Conservation (phyloP, 2,888 invertebrate genomes). For the Heliconius hortense region DNA sequence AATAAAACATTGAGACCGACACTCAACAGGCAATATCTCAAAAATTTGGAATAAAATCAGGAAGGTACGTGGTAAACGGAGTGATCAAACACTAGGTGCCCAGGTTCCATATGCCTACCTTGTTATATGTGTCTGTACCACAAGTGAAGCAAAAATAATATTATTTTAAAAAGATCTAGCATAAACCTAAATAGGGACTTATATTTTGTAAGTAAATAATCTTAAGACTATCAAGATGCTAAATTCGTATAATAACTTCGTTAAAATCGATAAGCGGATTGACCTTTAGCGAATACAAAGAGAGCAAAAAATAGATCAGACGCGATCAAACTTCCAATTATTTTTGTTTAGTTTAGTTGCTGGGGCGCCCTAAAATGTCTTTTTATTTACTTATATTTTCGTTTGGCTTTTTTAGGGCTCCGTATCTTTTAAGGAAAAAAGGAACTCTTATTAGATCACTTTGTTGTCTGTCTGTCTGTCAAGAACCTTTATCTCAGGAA, state of each 20-base stretch:
- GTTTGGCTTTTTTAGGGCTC: not conserved
- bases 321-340: slow-evolving; percentile 11
- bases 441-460: too few relatives aligned
- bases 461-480: too few relatives aligned
- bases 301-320: slow-evolving; percentile 17
- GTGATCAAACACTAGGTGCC: too few relatives aligned
- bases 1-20: too few relatives aligned
- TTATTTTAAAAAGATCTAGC: not conserved
- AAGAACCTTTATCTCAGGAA: too few relatives aligned
- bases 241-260: slow-evolving; percentile 1
- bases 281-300: slow-evolving; percentile 13
- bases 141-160: too few relatives aligned
- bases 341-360: slow-evolving; percentile 8
- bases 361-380: not conserved
- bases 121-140: not conserved
- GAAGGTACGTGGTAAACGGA: too few relatives aligned
- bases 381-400: not conserved
- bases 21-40: too few relatives aligned
- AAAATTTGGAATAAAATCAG: too few relatives aligned
- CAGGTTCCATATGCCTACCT: too few relatives aligned
- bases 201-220: slow-evolving; percentile 1
- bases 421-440: too few relatives aligned
- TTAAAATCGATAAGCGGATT: slow-evolving; percentile 12
- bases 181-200: not conserved
- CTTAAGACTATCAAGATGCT: not conserved